These are phyloP conservation scores for Tachina fera DNA, from an alignment of 2,888 invertebrate genomes.

Conservation along the genomic window DNA sequence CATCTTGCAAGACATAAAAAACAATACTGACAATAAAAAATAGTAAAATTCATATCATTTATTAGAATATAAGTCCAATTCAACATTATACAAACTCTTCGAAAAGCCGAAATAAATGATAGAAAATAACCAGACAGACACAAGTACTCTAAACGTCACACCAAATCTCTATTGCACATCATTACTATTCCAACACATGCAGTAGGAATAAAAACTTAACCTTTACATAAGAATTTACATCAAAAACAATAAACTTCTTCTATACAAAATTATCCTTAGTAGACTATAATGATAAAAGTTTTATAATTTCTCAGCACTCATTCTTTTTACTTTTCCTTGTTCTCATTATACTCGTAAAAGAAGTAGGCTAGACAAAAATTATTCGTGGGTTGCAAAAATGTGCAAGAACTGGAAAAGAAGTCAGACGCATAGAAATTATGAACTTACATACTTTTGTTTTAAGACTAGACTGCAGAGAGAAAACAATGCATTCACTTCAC, in stretches of 20 bases:
- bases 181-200: not conserved
- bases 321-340: not conserved
- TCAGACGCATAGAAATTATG: slow-evolving; percentile 29
- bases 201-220: slow-evolving; percentile 31
- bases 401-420: slow-evolving; percentile 14
- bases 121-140: too few relatives aligned
- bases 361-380: slow-evolving; percentile 66
- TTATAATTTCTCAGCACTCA: slow-evolving; percentile 17
- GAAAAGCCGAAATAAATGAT: too few relatives aligned
- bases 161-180: too few relatives aligned
- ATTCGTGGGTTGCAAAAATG: slow-evolving; percentile 28
- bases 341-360: slow-evolving; percentile 28
- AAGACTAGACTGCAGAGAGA: slow-evolving; percentile 60
- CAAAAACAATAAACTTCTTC: slow-evolving; percentile 1
- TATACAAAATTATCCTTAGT: not conserved
- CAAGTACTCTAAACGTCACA: too few relatives aligned
- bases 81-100: too few relatives aligned
- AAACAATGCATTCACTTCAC: slow-evolving; percentile 46
- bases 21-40: too few relatives aligned
- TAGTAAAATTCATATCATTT: too few relatives aligned
- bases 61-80: too few relatives aligned
- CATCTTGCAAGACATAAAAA: too few relatives aligned
- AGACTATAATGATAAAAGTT: slow-evolving; percentile 3
- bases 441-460: slow-evolving; percentile 59
- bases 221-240: slow-evolving; percentile 48